Base-by-base conservation (phyloP, 2,797 vertebrate genomes). In the Micromesistius poutassou region DNA sequence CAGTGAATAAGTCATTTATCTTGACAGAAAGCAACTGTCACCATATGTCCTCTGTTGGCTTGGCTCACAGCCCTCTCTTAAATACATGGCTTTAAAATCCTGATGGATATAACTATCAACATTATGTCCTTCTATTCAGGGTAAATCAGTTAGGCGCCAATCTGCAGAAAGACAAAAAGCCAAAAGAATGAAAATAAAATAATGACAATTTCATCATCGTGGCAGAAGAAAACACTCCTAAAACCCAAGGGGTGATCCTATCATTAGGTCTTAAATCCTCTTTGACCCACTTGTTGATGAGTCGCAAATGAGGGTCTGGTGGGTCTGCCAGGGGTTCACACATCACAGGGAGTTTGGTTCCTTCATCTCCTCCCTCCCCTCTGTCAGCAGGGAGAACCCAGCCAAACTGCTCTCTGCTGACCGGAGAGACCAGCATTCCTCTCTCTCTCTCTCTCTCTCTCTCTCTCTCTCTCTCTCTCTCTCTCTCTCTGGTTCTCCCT, bases 211-310 rank as follows among this genome's bases (percentile, higher is more conserved):
- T 8, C 55, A 66, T 28, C 55, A 66, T 28, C 8, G n/a, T 66
- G 55, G 55, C 55, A 25, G 55, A 10, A 55, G 2, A 16, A 2
- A 71, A 71, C 68, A 2, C 12, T 30, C 30, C 70, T 71, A 19
- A 71, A 71, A 31, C 70, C 14, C 28, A 31, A 22, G 4, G 70
- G 28, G 30, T 31, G 3, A 71, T 31, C 1, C 4, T 16, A 1
- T 16, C 38, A 16, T 71, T 31, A 13, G 31, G 16, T 71, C 31
- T 71, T 30, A 3, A 71, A 31, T 30, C 6, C 13, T 4, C 3
- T 30, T 71, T 31, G 70, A 71, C 70, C 70, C 70, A 16, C 30
- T 71, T 71, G 70, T 19, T 71, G 70, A 71, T 71, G 16, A 71
- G 30, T 16, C n/a, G 31, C 28, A 71, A 30, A 19, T 31, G 70